Conservation (phyloP, 2,113 vertebrate species). For the Philantomba maxwellii region DNA sequence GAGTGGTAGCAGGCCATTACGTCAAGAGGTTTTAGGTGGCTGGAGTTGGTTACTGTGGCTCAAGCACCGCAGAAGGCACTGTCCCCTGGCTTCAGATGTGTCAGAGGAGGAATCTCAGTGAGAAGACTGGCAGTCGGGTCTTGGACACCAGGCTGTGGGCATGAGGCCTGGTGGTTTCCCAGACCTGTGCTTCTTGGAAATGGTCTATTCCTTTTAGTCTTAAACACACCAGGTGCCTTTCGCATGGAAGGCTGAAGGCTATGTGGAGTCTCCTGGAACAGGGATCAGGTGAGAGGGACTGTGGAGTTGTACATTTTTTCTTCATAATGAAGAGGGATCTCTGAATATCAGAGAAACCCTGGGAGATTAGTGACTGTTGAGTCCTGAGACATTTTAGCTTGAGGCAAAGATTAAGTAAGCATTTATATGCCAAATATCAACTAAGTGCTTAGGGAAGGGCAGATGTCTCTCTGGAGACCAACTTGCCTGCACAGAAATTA, state of each 20-base stretch:
- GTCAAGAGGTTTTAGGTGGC: not conserved
- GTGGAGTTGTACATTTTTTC: not conserved
- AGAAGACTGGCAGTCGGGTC: not conserved
- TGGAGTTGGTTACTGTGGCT: not conserved
- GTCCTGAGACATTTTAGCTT: constrained; percentile 18
- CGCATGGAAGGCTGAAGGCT: not conserved
- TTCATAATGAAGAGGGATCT: not conserved
- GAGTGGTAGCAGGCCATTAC: not conserved
- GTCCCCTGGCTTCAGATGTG: not conserved
- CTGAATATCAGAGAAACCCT: not conserved
- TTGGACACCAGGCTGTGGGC: not conserved
- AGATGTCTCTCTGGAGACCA: constrained; percentile 29
- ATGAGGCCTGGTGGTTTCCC: not conserved
- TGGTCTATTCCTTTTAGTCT: not conserved
- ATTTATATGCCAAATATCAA: constrained; percentile 6
- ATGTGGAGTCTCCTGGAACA: not conserved
- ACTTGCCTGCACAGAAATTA: not conserved
- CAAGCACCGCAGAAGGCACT: not conserved
- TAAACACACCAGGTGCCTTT: not conserved
- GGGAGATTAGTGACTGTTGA: not conserved
- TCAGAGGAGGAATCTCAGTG: not conserved
- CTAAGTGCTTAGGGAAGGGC: constrained; percentile 6
- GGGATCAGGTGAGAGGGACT: not conserved
- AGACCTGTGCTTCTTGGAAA: not conserved
- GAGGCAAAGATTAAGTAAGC: constrained; percentile 42